Evolutionary conservation across 2,113 vertebrate species (phyloP).

Genomic region (Xiphias gladius): DNA sequence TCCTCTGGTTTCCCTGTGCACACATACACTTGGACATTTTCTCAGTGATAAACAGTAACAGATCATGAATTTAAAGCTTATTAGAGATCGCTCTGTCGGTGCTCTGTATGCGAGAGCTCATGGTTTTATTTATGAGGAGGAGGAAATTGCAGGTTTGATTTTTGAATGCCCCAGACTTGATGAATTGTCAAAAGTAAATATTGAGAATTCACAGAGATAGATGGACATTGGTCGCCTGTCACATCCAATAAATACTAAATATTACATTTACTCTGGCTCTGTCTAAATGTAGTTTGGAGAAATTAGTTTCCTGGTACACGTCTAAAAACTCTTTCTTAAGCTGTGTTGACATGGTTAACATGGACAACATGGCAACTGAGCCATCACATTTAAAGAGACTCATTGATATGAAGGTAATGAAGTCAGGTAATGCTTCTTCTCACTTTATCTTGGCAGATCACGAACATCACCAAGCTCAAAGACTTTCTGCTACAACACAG

Average conservation of each 20-base stretch:
- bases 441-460: slow-evolving; percentile 86
- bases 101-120: slow-evolving; percentile 51
- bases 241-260: slow-evolving; percentile 61
- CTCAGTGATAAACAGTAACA: slow-evolving; percentile 74
- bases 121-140: slow-evolving; percentile 68
- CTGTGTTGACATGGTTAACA: slow-evolving; percentile 41
- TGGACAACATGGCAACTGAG: slow-evolving; percentile 26
- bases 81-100: slow-evolving; percentile 68
- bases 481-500: slow-evolving; percentile 97
- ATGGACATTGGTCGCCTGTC: slow-evolving; percentile 64
- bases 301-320: slow-evolving; percentile 58
- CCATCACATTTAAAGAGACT: slow-evolving; percentile 33
- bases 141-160: slow-evolving; percentile 75
- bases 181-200: slow-evolving; percentile 74
- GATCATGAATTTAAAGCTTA: slow-evolving; percentile 68
- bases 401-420: slow-evolving; percentile 31
- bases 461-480: slow-evolving; percentile 96
- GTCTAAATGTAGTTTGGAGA: slow-evolving; percentile 34
- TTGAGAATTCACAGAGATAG: slow-evolving; percentile 60
- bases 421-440: slow-evolving; percentile 54
- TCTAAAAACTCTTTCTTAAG: slow-evolving; percentile 44
- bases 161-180: slow-evolving; percentile 58
- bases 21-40: slow-evolving; percentile 60
- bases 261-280: slow-evolving; percentile 58
- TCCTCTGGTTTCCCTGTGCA: slow-evolving; percentile 71